Percentiles rank a stretch among this genome's conserved stretches.
These are phyloP conservation scores for Crotophaga sulcirostris DNA, from an alignment of 2,113 vertebrate genomes.

Conservation along the genomic window DNA sequence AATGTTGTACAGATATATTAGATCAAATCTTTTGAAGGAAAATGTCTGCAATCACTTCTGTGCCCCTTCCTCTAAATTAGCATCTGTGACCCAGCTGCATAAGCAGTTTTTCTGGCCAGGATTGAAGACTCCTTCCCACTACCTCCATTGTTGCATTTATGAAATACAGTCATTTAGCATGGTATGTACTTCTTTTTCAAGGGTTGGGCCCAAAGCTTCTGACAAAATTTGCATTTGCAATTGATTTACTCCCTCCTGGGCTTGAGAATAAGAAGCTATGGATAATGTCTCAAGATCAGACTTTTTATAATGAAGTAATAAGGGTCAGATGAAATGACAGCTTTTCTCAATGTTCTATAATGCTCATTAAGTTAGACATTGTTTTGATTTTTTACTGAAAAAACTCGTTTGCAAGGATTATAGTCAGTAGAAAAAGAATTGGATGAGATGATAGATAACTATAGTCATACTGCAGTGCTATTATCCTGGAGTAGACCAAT, in stretches of 20 bases:
- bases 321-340: background rate
- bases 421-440: background rate
- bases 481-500: background rate
- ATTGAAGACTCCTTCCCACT: background rate
- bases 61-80: background rate
- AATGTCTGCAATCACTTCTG: background rate
- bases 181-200: background rate
- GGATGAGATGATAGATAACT: background rate
- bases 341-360: constrained; percentile 14
- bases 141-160: constrained; percentile 6
- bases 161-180: constrained; percentile 8
- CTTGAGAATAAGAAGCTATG: constrained; percentile 5
- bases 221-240: constrained; percentile 54
- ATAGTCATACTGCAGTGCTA: background rate
- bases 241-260: constrained; percentile 40
- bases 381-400: constrained; percentile 40
- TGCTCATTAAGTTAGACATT: constrained; percentile 5
- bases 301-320: constrained; percentile 40
- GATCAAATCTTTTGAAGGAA: background rate
- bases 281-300: background rate
- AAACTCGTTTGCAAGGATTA: background rate
- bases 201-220: background rate
- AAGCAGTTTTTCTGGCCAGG: constrained; percentile 3
- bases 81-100: constrained; percentile 47
- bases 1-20: background rate